These are phyloP conservation scores for Sarotherodon lohbergeri DNA, from an alignment of 2,113 vertebrate species.

Conservation along the genomic window DNA sequence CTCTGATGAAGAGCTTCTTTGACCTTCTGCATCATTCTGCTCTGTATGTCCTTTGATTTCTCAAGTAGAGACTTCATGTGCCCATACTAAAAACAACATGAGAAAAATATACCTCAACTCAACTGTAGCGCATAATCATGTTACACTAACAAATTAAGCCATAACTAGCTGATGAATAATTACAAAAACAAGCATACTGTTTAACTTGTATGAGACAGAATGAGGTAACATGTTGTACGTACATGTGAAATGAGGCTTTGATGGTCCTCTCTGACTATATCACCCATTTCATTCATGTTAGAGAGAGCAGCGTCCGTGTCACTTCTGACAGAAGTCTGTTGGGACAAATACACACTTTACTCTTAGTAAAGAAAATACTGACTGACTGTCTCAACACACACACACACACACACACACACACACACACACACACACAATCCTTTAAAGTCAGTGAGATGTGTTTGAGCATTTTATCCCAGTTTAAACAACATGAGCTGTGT, in stretches of 20 bases:
- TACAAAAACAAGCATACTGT: background rate
- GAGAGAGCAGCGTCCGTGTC: constrained; percentile 52
- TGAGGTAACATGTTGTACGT: background rate
- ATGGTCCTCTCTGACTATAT: constrained; percentile 55
- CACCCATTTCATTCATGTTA: constrained; percentile 43
- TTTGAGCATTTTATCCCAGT: background rate
- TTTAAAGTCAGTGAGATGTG: background rate
- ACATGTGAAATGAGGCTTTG: constrained; percentile 59
- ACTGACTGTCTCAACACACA: background rate
- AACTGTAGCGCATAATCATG: background rate
- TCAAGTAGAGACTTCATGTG: constrained; percentile 57
- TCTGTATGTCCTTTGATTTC: constrained; percentile 55
- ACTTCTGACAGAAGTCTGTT: constrained; percentile 45
- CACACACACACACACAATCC: background rate
- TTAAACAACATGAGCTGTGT: background rate
- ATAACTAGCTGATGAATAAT: background rate
- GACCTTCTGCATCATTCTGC: constrained; percentile 65
- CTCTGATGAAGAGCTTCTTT: constrained; percentile 65
- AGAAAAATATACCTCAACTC: background rate
- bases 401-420: background rate
- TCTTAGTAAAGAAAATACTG: background rate
- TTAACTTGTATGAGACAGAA: background rate
- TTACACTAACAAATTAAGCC: background rate
- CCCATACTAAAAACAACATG: constrained; percentile 35
- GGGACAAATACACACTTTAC: background rate